A percentile compares a stretch with the other conserved stretches of the same genome.
These are phyloP conservation scores for Lycia hirtaria DNA, from an alignment of 2,888 invertebrate species.

Conservation along the genomic window DNA sequence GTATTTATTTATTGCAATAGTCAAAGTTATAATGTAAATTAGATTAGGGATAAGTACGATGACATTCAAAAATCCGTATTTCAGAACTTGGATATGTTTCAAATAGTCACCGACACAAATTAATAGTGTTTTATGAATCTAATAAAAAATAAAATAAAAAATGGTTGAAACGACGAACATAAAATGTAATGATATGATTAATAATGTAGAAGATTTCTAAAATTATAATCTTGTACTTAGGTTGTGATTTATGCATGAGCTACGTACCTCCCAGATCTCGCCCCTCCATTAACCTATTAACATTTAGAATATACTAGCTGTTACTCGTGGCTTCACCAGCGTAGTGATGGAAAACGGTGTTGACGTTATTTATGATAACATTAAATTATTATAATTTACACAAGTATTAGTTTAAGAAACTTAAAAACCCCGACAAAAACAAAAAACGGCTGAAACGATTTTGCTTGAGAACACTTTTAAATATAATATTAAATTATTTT, in stretches of 20 bases:
- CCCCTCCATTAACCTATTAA: conserved; percentile 33
- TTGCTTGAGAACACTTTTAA: no score
- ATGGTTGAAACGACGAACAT: not conserved
- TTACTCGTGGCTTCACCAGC: conserved; percentile 16
- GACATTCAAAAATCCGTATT: not conserved
- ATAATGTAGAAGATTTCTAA: conserved; percentile 9
- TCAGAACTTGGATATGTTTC: conserved; percentile 3
- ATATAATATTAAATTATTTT: no score
- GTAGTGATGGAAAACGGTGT: no score
- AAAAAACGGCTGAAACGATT: no score
- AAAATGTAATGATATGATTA: conserved; percentile 1
- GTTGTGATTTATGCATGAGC: conserved; percentile 1
- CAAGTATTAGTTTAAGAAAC: no score
- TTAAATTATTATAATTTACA: no score
- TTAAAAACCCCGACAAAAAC: no score
- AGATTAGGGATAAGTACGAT: no score
- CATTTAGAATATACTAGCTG: conserved; percentile 31
- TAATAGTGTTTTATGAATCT: not conserved
- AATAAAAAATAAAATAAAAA: not conserved
- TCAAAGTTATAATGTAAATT: no score
- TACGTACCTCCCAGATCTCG: conserved; percentile 10
- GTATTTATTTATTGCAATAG: no score
- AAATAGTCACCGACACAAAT: not conserved
- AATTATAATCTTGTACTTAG: conserved; percentile 6
- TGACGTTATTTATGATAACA: no score